A percentile compares a stretch with the other conserved stretches of the same genome.
Evolutionary conservation across 2,888 invertebrate species (phyloP).

Genomic region (Dasypogon diadema): DNA sequence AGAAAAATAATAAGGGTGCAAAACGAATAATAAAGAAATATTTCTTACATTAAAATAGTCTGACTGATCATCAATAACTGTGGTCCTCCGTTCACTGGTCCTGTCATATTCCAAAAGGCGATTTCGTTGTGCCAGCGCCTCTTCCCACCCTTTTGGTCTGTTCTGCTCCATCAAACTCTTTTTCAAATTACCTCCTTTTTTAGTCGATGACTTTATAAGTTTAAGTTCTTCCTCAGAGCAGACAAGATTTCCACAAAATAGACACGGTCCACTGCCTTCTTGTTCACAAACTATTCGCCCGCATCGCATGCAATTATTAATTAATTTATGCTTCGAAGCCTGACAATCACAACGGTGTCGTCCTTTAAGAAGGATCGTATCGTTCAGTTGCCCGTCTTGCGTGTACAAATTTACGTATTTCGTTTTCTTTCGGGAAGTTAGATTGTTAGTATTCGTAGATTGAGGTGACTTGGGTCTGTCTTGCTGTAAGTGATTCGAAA

Average conservation of each 20-base stretch:
- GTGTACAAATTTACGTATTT: slow-evolving; percentile 83
- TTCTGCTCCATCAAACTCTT: slow-evolving; percentile 75
- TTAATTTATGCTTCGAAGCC: slow-evolving; percentile 87
- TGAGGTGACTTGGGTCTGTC: slow-evolving; percentile 8
- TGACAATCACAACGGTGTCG: slow-evolving; percentile 92
- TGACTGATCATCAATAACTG: slow-evolving; percentile 84
- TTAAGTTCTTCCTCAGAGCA: slow-evolving; percentile 80
- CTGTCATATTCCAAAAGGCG: slow-evolving; percentile 86
- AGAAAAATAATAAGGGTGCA: no score
- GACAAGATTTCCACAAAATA: slow-evolving; percentile 90
- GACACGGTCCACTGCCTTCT: slow-evolving; percentile 97
- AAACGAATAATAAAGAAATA: neutral
- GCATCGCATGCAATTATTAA: slow-evolving; percentile 94
- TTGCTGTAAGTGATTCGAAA: neutral
- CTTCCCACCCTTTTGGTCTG: slow-evolving; percentile 74
- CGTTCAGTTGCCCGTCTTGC: slow-evolving; percentile 76
- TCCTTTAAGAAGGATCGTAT: slow-evolving; percentile 76
- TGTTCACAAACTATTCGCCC: slow-evolving; percentile 95
- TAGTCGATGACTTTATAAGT: slow-evolving; percentile 75
- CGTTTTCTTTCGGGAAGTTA: slow-evolving; percentile 72
- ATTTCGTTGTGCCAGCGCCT: slow-evolving; percentile 83
- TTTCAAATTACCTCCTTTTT: slow-evolving; percentile 76
- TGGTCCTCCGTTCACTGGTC: slow-evolving; percentile 73
- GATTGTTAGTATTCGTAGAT: neutral
- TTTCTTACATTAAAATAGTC: slow-evolving; percentile 85